Percentiles rank a stretch among this genome's conserved stretches.
Evolutionary conservation across 2,797 vertebrate species (phyloP).

Genomic region (Novumbra hubbsi): DNA sequence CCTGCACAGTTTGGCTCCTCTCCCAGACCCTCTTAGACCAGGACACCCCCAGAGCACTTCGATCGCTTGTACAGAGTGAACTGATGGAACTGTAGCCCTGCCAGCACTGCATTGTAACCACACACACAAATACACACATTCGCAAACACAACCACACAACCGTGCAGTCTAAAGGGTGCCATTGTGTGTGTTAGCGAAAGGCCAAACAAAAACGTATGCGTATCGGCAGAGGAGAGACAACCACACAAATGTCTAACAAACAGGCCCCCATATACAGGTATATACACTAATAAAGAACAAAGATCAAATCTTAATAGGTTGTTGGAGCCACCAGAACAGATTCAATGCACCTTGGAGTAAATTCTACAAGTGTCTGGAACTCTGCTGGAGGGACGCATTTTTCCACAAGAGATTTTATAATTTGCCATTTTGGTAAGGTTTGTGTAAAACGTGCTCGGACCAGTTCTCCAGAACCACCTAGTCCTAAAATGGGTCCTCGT

Average conservation of each 20-base stretch:
- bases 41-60: slow-evolving; percentile 2
- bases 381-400: too few relatives aligned
- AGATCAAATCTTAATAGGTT: too few relatives aligned
- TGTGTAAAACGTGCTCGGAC: too few relatives aligned
- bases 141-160: not conserved
- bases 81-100: slow-evolving; percentile 3
- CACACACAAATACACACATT: slow-evolving; percentile 2
- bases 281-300: too few relatives aligned
- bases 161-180: not conserved
- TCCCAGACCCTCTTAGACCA: slow-evolving; percentile 6
- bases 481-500: too few relatives aligned
- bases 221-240: slow-evolving; percentile 8
- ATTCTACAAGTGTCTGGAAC: too few relatives aligned
- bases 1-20: not conserved
- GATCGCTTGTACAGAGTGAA: not conserved
- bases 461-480: too few relatives aligned
- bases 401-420: too few relatives aligned
- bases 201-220: not conserved
- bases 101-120: not conserved
- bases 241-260: not conserved
- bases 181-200: not conserved
- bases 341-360: too few relatives aligned
- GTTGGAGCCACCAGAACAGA: too few relatives aligned
- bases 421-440: too few relatives aligned
- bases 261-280: too few relatives aligned